A percentile compares a stretch with the other conserved stretches of the same genome.
phyloP scores from a whole-genome alignment of 2,888 invertebrate genomes.

The Sinopyrophorus schimmeli region DNA sequence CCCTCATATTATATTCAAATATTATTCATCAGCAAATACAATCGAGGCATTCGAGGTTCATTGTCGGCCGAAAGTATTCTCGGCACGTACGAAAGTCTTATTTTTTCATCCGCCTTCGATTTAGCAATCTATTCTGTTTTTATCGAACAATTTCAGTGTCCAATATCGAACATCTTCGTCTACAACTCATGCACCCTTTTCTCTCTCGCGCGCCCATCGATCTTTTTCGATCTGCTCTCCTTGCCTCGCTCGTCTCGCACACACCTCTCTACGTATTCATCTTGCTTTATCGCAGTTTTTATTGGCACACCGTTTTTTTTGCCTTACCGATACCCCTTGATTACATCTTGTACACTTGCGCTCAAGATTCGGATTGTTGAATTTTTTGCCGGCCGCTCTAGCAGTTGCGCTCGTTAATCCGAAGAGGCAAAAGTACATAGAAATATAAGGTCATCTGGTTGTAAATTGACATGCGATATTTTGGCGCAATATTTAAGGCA shows the following conservation, averaged over 20 bases:
- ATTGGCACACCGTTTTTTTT: slow-evolving; percentile 38
- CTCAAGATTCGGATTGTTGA: slow-evolving; percentile 23
- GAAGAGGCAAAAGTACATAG: too few species aligned
- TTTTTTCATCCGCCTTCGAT: slow-evolving; percentile 54
- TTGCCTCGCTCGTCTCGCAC: slow-evolving; percentile 25
- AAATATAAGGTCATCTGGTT: too few species aligned
- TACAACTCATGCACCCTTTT: slow-evolving; percentile 14
- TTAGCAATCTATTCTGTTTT: slow-evolving; percentile 54
- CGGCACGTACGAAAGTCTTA: slow-evolving; percentile 50
- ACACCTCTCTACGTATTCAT: slow-evolving; percentile 30
- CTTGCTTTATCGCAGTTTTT: slow-evolving; percentile 36
- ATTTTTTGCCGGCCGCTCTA: slow-evolving; percentile 16
- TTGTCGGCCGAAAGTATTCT: slow-evolving; percentile 39
- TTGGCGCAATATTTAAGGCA: too few species aligned
- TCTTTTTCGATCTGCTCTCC: slow-evolving; percentile 19
- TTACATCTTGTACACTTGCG: slow-evolving; percentile 35
- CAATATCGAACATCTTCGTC: slow-evolving; percentile 39
- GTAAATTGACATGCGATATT: too few species aligned
- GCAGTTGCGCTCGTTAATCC: slow-evolving; percentile 13
- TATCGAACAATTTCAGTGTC: slow-evolving; percentile 53
- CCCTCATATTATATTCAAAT: slow-evolving; percentile 43
- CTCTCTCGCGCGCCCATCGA: slow-evolving; percentile 27
- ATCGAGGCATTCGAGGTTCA: slow-evolving; percentile 37
- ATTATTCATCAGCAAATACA: slow-evolving; percentile 46
- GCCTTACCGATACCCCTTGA: slow-evolving; percentile 39